Base-by-base conservation (phyloP, 2,113 vertebrate species). In the Amblyornis subalaris region DNA sequence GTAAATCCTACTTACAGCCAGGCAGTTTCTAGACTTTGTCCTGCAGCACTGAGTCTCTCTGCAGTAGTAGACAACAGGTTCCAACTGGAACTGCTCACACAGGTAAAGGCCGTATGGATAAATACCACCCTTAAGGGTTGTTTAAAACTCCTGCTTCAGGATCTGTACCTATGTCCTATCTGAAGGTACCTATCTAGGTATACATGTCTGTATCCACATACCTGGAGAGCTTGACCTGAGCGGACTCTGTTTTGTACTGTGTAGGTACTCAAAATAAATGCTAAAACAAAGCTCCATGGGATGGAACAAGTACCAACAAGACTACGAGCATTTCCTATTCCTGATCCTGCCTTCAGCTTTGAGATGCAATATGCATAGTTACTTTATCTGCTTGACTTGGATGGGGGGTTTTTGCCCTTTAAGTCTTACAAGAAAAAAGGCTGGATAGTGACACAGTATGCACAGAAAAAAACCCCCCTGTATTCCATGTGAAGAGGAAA, bases 371-470 rank as follows among this genome's bases (percentile, higher is more conserved):
- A 65, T 40, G 14, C 24, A 40, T 3, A 47, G 67, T n/a, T 28
- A 38, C 1, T 1, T 48, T 57, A 50, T 35, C 29, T 55, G 25
- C 53, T 66, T 62, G 48, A 57, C 24, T 45, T 40, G 35, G 11
- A 35, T 14, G 14, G 2, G 4, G 0, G 1, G 9, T 20, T 35
- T 83, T 29, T 65, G 0, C 28, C 35, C 18, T 78, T 44, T 35
- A 57, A 75, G 24, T 47, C 28, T 83, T 57, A 47, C 26, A 66
- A 70, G 29, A 61, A 85, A 76, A 86, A 79, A 92, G 47, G 12
- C 38, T 83, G 81, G 55, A 54, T 26, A 57, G n/a, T 7, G 6
- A 86, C 40, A 91, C 36, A 70, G 61, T n/a, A 42, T 3, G 15
- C 53, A 28, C 10, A 76, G 76, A 33, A 88, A 88, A 72, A 84